phyloP scores from a whole-genome alignment of 2,113 vertebrate species.

The Triplophysa tibetana region DNA sequence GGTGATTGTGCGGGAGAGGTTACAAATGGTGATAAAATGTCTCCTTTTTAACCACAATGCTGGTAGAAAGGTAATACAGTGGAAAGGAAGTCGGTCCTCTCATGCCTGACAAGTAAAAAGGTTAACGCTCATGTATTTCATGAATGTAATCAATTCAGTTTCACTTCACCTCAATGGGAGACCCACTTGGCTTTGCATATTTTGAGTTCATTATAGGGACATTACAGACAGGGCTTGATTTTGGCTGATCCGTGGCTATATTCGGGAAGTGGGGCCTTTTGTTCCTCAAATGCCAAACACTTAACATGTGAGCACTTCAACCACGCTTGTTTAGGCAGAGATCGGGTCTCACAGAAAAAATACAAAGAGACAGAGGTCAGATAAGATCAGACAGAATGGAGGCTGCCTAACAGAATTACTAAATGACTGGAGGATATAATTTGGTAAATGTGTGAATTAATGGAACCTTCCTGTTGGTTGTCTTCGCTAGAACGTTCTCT shows the following conservation, averaged over 20 bases:
- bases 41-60: neutral
- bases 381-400: constrained; percentile 36
- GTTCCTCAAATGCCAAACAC: constrained; percentile 59
- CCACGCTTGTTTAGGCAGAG: constrained; percentile 1
- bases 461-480: neutral
- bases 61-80: neutral
- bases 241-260: constrained; percentile 30
- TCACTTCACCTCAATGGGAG: constrained; percentile 45
- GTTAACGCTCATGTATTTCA: constrained; percentile 55
- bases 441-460: constrained; percentile 26
- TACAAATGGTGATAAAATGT: neutral
- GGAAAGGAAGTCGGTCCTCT: neutral
- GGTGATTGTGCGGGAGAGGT: neutral
- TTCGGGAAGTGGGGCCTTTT: constrained; percentile 45
- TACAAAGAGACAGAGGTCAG: constrained; percentile 42
- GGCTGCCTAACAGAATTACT: constrained; percentile 18
- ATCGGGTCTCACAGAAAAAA: constrained; percentile 41
- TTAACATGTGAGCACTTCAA: constrained; percentile 29
- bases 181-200: constrained; percentile 53
- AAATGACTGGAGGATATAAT: constrained; percentile 26
- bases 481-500: neutral
- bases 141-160: constrained; percentile 52
- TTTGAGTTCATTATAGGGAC: constrained; percentile 55
- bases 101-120: constrained; percentile 49
- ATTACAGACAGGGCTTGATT: constrained; percentile 44